These are phyloP conservation scores for Epistrophe eligans DNA, from an alignment of 2,888 invertebrate genomes.

Conservation along the genomic window DNA sequence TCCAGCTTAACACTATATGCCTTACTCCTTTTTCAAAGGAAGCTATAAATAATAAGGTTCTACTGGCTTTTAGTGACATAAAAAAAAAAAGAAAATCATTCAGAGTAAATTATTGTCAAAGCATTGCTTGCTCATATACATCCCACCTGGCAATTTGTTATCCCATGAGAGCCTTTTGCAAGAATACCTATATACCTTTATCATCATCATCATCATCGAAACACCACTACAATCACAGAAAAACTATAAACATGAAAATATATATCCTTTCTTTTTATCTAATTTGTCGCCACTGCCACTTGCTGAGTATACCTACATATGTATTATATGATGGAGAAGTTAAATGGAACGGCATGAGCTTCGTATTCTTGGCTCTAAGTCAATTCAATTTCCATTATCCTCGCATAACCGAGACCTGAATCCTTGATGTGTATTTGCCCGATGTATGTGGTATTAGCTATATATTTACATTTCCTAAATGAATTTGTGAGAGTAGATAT, in stretches of 20 bases:
- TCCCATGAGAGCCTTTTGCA: conserved; percentile 24
- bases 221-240: background rate
- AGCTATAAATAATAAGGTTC: conserved; percentile 64
- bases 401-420: conserved; percentile 47
- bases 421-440: conserved; percentile 26
- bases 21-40: conserved; percentile 30
- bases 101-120: conserved; percentile 64
- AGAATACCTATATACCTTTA: background rate
- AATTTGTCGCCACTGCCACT: conserved; percentile 36
- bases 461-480: conserved; percentile 67
- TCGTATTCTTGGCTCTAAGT: conserved; percentile 44
- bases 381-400: conserved; percentile 71
- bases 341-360: background rate
- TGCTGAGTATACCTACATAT: background rate
- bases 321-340: background rate
- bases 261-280: conserved; percentile 44
- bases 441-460: conserved; percentile 3
- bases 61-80: conserved; percentile 14
- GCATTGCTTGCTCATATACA: conserved; percentile 5
- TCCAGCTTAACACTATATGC: background rate
- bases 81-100: conserved; percentile 42
- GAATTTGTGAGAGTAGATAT: conserved; percentile 43
- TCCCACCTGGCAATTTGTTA: conserved; percentile 35
- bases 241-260: conserved; percentile 33
- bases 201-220: conserved; percentile 12